Evolutionary conservation across 2,797 vertebrate genomes (phyloP).

Genomic region (Eurystomus glaucurus): DNA sequence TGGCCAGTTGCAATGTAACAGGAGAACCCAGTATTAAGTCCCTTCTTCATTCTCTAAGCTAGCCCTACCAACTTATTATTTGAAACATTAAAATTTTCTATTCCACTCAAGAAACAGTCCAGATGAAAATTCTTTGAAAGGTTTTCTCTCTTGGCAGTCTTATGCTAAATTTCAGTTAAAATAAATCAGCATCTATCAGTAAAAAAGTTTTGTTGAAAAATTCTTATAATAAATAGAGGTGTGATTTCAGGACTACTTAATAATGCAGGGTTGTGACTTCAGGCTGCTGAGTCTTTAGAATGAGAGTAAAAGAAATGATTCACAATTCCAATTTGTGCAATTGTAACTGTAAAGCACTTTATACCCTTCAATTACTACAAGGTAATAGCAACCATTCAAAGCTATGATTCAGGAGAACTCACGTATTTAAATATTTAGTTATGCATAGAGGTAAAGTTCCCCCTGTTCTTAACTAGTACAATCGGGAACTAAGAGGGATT

Average conservation of each 20-base stretch:
- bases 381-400: not conserved
- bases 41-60: not conserved
- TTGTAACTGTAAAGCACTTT: not conserved
- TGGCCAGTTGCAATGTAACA: not conserved
- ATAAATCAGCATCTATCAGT: not conserved
- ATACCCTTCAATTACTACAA: not conserved
- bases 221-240: not conserved
- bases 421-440: not conserved
- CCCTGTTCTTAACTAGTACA: not conserved
- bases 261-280: not conserved
- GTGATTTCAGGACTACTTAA: not conserved
- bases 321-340: not conserved
- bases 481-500: not conserved
- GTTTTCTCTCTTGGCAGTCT: not conserved
- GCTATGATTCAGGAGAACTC: not conserved
- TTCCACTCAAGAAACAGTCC: not conserved
- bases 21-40: not conserved
- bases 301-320: not conserved
- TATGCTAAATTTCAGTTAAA: not conserved
- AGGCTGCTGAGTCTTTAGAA: not conserved
- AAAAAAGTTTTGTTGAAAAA: not conserved
- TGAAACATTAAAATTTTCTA: not conserved
- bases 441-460: not conserved
- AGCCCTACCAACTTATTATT: not conserved
- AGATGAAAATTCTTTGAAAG: not conserved